These are phyloP conservation scores for Leguminivora glycinivorella DNA, from an alignment of 1,140 invertebrate genomes.

Conservation along the genomic window DNA sequence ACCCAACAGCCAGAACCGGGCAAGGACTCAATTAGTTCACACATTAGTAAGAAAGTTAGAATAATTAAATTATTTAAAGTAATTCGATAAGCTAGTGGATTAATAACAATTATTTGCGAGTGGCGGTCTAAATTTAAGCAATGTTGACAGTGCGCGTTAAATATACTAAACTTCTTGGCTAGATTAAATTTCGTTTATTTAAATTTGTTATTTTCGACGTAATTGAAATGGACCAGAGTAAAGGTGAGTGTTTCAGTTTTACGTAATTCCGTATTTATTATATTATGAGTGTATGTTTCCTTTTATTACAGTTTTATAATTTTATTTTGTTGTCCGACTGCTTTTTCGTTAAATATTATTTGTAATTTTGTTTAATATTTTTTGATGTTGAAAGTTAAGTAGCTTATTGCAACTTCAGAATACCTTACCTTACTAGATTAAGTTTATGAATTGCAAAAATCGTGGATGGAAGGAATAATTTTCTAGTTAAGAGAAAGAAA, in stretches of 20 bases:
- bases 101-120: conserved; percentile 71
- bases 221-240: conserved; percentile 58
- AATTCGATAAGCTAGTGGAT: conserved; percentile 75
- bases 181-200: conserved; percentile 29
- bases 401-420: no score
- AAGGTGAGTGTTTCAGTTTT: conserved; percentile 53
- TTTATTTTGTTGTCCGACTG: no score
- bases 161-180: conserved; percentile 17
- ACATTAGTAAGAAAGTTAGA: conserved; percentile 75
- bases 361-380: no score
- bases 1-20: conserved; percentile 66
- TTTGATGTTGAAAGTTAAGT: no score
- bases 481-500: no score
- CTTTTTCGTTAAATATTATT: no score
- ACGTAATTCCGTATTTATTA: background rate
- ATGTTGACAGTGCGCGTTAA: conserved; percentile 34
- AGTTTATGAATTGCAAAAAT: no score
- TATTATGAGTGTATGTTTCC: background rate
- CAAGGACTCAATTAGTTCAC: conserved; percentile 75
- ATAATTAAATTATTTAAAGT: conserved; percentile 76
- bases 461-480: no score
- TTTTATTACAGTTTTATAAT: no score
- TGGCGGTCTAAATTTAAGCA: conserved; percentile 31
- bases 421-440: no score
- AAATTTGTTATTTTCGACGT: conserved; percentile 8